Evolutionary conservation across 1,140 invertebrate genomes (phyloP), one percentile per base, ranked within the genome.

Genomic region (Diplogasteroides magnus): DNA sequence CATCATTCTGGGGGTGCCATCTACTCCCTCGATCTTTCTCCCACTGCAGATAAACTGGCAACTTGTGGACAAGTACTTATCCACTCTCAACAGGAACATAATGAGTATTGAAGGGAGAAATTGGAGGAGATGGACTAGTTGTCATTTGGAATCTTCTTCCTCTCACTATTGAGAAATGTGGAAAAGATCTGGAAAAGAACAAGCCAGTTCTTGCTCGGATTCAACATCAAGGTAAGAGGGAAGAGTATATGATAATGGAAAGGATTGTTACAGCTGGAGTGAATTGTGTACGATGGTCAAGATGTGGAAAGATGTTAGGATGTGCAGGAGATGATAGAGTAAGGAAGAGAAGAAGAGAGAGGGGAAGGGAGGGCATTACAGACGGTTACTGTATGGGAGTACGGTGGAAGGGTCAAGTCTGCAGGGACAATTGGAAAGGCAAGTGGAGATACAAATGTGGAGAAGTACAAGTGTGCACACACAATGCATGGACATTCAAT

Each of bases 221-320:
- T n/a, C 48, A 26, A 26, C n/a, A 61, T 6, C 6, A 29, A 26
- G n/a, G 15, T 25, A n/a, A 23, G 23, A 28, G 62, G 11, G n/a
- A 29, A 64, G 23, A 64, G 37, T 3, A 31, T 64, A 31, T 11
- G 23, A 15, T 14, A 32, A 26, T 26, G 23, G 14, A 26, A 25
- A 31, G 11, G 19, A 37, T 66, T 32, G 3, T 71, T 73, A n/a
- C 68, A 73, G 69, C 64, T 15, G 59, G 55, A 32, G 37, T 61
- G 26, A 74, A 74, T 29, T 73, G 64, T 63, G 66, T 62, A 31
- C 64, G 73, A 31, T 74, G 73, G 73, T 74, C 73, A 6, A 58
- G 59, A 6, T 58, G 67, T 48, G 73, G 73, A 6, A 57, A 55
- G 14, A 48, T 37, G 19, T 64, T 72, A 29, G 73, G 65, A 1